Evolutionary conservation across 2,113 vertebrate species (phyloP).

Genomic region (Neodontobutis hainanensis): DNA sequence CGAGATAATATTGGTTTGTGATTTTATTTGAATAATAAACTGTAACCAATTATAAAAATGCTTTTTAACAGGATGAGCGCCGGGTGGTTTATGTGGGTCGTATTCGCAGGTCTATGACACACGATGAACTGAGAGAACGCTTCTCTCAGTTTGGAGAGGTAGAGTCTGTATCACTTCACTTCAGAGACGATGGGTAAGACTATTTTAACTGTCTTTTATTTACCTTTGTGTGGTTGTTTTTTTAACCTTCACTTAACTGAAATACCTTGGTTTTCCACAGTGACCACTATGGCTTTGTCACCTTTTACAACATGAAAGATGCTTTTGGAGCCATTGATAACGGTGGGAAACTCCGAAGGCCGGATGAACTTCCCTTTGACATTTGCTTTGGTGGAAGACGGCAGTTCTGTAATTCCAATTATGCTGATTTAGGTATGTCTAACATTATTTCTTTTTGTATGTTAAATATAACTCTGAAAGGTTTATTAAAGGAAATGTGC

Average conservation of each 20-base stretch:
- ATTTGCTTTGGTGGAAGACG: slow-evolving; percentile 91
- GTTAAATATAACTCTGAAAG: too few relatives aligned
- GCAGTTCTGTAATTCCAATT: slow-evolving; percentile 90
- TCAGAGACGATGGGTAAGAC: slow-evolving; percentile 79
- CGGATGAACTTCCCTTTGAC: slow-evolving; percentile 90
- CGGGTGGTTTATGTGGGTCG: slow-evolving; percentile 93
- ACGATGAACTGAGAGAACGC: slow-evolving; percentile 86
- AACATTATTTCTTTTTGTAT: too few relatives aligned
- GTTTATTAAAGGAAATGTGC: too few relatives aligned
- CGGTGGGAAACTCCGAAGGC: slow-evolving; percentile 84
- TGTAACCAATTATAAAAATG: background rate
- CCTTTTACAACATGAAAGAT: slow-evolving; percentile 88
- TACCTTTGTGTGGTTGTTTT: background rate
- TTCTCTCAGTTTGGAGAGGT: slow-evolving; percentile 91
- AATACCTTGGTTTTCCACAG: slow-evolving; percentile 57
- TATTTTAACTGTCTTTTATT: background rate
- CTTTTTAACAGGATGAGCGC: slow-evolving; percentile 85
- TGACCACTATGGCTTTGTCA: slow-evolving; percentile 93
- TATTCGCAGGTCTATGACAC: slow-evolving; percentile 88
- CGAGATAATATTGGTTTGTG: background rate
- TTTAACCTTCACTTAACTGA: background rate
- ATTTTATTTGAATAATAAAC: background rate
- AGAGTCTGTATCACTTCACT: slow-evolving; percentile 91
- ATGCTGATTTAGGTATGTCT: slow-evolving; percentile 87
- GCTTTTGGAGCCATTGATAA: slow-evolving; percentile 92